phyloP scores from a whole-genome alignment of 2,797 vertebrate species.

The Catamblyrhynchus diadema region DNA sequence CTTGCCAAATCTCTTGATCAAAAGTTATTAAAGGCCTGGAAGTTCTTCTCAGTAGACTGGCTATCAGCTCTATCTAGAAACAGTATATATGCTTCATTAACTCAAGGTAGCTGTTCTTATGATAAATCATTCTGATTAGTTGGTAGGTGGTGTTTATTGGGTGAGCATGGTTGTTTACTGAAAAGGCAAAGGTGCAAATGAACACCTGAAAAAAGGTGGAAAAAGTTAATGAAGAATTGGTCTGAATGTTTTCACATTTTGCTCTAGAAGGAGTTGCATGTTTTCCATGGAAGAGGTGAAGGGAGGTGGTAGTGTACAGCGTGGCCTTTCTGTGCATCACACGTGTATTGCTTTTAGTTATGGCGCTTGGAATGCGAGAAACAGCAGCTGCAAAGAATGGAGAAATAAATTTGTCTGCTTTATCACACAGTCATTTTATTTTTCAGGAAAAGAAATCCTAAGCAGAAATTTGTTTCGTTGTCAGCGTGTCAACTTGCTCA shows the following conservation, averaged over 20 bases:
- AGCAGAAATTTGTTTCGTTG: background rate
- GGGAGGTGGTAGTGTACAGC: background rate
- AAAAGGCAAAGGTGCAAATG: background rate
- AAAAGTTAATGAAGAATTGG: background rate
- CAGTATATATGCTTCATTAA: background rate
- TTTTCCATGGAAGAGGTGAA: background rate
- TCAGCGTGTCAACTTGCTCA: fast-evolving
- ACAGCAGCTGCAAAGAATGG: background rate
- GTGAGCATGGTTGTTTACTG: background rate
- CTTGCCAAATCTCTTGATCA: background rate
- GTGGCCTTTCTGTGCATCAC: background rate
- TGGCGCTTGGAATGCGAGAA: background rate
- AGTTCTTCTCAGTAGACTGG: background rate
- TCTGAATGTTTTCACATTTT: background rate
- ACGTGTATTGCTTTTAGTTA: fast-evolving
- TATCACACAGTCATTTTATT: background rate
- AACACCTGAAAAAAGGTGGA: too few relatives aligned
- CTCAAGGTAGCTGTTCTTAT: fast-evolving
- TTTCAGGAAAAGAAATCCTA: background rate
- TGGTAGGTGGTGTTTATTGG: background rate
- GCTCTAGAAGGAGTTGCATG: background rate
- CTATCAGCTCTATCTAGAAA: background rate
- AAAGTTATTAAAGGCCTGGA: background rate
- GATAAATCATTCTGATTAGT: background rate
- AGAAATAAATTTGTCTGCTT: background rate